These are phyloP conservation scores for Amia ocellicauda DNA, from an alignment of 2,113 vertebrate species.

Conservation along the genomic window DNA sequence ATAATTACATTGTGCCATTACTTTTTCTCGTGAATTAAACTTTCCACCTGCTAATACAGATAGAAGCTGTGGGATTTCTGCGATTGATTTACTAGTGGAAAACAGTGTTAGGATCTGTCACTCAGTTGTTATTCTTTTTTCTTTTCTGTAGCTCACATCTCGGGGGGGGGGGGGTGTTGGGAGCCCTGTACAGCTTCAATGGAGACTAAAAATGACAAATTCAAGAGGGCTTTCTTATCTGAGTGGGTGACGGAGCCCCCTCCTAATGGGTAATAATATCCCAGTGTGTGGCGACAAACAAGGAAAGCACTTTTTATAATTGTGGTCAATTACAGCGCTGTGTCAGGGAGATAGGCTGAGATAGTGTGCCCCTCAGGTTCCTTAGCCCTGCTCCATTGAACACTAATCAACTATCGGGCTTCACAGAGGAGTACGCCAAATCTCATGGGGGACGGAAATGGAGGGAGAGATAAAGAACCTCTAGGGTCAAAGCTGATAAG, in stretches of 20 bases:
- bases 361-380: not conserved
- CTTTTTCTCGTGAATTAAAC: too few relatives aligned
- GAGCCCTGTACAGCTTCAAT: too few relatives aligned
- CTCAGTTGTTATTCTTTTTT: too few relatives aligned
- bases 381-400: not conserved
- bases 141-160: too few relatives aligned
- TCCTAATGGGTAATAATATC: slow-evolving; percentile 36
- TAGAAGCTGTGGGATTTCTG: too few relatives aligned
- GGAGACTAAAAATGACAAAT: too few relatives aligned
- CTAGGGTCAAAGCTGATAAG: slow-evolving; percentile 1
- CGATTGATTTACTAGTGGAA: too few relatives aligned
- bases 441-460: not conserved
- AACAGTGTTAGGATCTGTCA: too few relatives aligned
- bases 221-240: slow-evolving; percentile 8
- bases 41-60: too few relatives aligned
- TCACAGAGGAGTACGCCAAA: not conserved
- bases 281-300: not conserved
- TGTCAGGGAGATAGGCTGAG: not conserved
- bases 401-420: not conserved
- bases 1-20: too few relatives aligned
- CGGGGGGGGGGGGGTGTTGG: too few relatives aligned
- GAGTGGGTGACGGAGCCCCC: slow-evolving; percentile 24
- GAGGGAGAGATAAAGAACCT: not conserved
- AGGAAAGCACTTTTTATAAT: slow-evolving; percentile 19
- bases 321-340: slow-evolving; percentile 11